phyloP scores from a whole-genome alignment of 2,888 invertebrate genomes.

The Seladonia tumulorum region DNA sequence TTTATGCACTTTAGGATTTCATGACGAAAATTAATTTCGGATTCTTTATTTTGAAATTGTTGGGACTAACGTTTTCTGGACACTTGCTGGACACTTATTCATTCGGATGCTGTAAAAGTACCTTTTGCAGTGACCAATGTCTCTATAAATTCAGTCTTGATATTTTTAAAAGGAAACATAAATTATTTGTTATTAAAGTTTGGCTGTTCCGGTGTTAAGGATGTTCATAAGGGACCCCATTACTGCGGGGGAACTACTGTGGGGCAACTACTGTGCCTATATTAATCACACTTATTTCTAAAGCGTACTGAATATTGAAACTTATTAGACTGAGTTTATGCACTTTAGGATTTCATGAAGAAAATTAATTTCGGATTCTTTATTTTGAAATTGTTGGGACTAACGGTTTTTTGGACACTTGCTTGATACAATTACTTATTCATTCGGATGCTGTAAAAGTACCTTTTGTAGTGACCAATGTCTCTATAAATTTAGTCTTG shows the following conservation, averaged over 20 bases:
- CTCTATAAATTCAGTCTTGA: background rate
- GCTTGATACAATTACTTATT: background rate
- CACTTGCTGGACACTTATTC: background rate
- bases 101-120: too few relatives aligned
- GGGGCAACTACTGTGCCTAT: too few relatives aligned
- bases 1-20: background rate
- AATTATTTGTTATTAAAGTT: too few relatives aligned
- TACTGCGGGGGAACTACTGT: too few relatives aligned
- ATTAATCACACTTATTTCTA: too few relatives aligned
- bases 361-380: background rate
- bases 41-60: background rate
- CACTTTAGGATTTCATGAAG: background rate
- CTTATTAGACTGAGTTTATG: background rate
- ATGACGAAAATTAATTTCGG: background rate
- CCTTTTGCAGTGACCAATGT: too few relatives aligned
- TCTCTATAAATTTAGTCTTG: background rate
- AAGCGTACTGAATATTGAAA: too few relatives aligned
- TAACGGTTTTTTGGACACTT: background rate
- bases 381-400: background rate
- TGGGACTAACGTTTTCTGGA: background rate
- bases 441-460: too few relatives aligned
- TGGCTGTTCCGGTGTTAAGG: background rate
- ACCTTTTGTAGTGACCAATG: too few relatives aligned
- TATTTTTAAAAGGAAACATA: background rate
- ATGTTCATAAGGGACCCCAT: too few relatives aligned